phyloP scores from a whole-genome alignment of 2,113 vertebrate species.

The Smithornis capensis region DNA sequence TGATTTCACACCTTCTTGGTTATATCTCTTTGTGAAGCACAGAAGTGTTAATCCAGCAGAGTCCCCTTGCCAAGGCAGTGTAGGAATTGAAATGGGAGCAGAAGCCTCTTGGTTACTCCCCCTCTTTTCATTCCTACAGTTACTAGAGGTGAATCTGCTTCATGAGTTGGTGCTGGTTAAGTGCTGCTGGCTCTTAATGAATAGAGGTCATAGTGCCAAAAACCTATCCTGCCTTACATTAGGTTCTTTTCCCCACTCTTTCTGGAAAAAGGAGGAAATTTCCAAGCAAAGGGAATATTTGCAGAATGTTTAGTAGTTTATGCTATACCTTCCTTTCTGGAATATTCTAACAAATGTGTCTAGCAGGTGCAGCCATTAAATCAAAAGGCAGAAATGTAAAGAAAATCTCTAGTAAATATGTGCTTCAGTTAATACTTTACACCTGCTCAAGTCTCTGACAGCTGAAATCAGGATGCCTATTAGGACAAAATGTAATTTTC shows the following conservation, averaged over 20 bases:
- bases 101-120: neutral
- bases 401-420: slow-evolving; percentile 43
- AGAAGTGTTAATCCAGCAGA: neutral
- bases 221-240: neutral
- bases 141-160: slow-evolving; percentile 32
- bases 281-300: slow-evolving; percentile 40
- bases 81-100: neutral
- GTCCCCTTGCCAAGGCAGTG: neutral
- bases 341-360: slow-evolving; percentile 36
- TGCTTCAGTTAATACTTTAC: slow-evolving; percentile 49
- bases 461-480: slow-evolving; percentile 20
- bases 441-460: slow-evolving; percentile 43
- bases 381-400: slow-evolving; percentile 37
- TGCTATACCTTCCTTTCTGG: slow-evolving; percentile 33
- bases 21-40: neutral
- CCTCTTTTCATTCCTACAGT: neutral
- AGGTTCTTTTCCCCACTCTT: neutral
- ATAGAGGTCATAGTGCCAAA: slow-evolving; percentile 32
- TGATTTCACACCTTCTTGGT: neutral
- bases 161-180: neutral
- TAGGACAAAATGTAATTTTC: slow-evolving; percentile 14
- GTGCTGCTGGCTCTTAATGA: slow-evolving; percentile 32
- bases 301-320: slow-evolving; percentile 38
- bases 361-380: slow-evolving; percentile 54
- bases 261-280: slow-evolving; percentile 48